Evolutionary conservation across 1,140 invertebrate genomes (phyloP).

Genomic region (Drosophila punjabiensis): DNA sequence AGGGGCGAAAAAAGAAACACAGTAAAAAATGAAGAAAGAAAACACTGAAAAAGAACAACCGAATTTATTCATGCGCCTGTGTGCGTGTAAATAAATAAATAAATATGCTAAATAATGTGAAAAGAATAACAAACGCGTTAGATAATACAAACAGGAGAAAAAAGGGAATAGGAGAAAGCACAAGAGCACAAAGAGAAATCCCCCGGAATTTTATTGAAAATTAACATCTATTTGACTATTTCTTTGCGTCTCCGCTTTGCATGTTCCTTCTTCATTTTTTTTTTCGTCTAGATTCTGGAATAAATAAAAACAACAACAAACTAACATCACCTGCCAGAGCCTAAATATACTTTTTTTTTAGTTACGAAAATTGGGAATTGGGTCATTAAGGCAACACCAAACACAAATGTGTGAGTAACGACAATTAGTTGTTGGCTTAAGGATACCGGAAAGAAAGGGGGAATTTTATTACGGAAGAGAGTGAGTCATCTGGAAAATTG

Average conservation of each 20-base stretch:
- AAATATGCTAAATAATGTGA: slow-evolving; percentile 80
- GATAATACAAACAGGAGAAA: slow-evolving; percentile 47
- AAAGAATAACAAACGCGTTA: slow-evolving; percentile 75
- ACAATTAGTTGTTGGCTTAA: slow-evolving; percentile 21
- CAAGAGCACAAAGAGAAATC: slow-evolving; percentile 10
- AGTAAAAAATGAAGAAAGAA: slow-evolving; percentile 6
- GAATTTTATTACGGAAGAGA: background rate
- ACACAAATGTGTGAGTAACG: slow-evolving; percentile 34
- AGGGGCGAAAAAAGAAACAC: slow-evolving; percentile 44
- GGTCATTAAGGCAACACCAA: slow-evolving; percentile 58
- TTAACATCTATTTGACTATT: slow-evolving; percentile 44
- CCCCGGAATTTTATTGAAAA: slow-evolving; percentile 28
- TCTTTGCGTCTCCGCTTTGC: slow-evolving; percentile 12
- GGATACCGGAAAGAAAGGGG: slow-evolving; percentile 3
- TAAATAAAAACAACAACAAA: slow-evolving; percentile 10
- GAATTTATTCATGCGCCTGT: slow-evolving; percentile 25
- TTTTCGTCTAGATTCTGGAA: background rate
- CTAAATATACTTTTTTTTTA: slow-evolving; percentile 27
- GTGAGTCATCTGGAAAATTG: slow-evolving; percentile 14
- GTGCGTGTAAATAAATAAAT: slow-evolving; percentile 59
- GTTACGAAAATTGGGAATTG: slow-evolving; percentile 57
- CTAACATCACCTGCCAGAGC: slow-evolving; percentile 41
- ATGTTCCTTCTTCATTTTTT: slow-evolving; percentile 17
- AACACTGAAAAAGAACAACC: slow-evolving; percentile 18
- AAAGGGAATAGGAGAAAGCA: slow-evolving; percentile 24